A percentile compares a stretch with the other conserved stretches of the same genome.
phyloP scores from a whole-genome alignment of 2,113 vertebrate genomes.

The Rhinogobius similis region DNA sequence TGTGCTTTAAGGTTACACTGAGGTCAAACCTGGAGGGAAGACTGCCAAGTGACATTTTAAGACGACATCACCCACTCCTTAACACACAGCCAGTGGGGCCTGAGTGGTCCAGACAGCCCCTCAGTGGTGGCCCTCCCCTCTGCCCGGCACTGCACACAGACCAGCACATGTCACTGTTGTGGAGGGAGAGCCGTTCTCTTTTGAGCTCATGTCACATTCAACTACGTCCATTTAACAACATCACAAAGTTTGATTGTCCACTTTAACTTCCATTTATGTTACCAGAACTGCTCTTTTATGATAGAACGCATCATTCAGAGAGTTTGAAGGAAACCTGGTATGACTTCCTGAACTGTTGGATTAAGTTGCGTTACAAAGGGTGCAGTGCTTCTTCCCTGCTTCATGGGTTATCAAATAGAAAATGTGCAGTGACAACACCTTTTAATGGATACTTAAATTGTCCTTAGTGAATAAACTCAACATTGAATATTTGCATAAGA shows the following conservation, averaged over 20 bases:
- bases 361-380: background rate
- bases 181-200: conserved; percentile 84
- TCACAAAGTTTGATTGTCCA: background rate
- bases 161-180: conserved; percentile 49
- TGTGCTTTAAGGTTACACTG: conserved; percentile 33
- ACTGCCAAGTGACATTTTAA: conserved; percentile 60
- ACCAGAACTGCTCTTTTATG: background rate
- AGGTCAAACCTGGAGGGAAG: conserved; percentile 56
- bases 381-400: too few relatives aligned
- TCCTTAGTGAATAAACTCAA: background rate
- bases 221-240: conserved; percentile 46
- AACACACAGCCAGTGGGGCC: conserved; percentile 50
- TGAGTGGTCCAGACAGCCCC: conserved; percentile 82
- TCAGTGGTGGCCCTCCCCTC: conserved; percentile 77
- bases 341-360: background rate
- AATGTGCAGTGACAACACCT: too few relatives aligned
- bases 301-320: background rate
- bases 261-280: background rate
- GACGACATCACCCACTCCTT: conserved; percentile 24
- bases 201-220: conserved; percentile 78
- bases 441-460: too few relatives aligned
- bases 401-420: too few relatives aligned
- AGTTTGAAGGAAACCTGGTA: background rate
- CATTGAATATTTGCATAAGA: background rate
- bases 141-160: conserved; percentile 70